Evolutionary conservation across 1,140 invertebrate species (phyloP).

Genomic region (Periplaneta americana): DNA sequence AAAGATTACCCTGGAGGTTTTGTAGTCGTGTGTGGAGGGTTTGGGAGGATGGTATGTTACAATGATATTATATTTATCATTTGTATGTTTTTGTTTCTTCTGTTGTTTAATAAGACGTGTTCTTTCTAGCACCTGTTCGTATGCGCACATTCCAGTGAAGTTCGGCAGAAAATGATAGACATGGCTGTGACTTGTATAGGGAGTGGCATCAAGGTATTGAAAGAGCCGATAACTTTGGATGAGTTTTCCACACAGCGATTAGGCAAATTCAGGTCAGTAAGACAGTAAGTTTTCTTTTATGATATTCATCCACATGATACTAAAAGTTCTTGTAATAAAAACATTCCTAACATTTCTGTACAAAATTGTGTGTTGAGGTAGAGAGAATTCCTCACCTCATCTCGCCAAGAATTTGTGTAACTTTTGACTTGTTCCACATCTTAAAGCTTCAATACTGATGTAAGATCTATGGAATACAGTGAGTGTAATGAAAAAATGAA

Average conservation of each 20-base stretch:
- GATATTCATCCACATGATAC: not conserved
- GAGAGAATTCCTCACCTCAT: too few species aligned
- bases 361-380: too few species aligned
- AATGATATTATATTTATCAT: not conserved
- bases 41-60: conserved; percentile 60
- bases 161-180: conserved; percentile 81
- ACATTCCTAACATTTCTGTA: too few species aligned
- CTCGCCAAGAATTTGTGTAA: too few species aligned
- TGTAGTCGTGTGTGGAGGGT: conserved; percentile 81
- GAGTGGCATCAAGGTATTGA: conserved; percentile 75
- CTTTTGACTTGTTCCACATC: too few species aligned
- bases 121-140: conserved; percentile 76
- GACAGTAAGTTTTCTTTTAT: conserved; percentile 8
- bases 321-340: too few species aligned
- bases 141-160: conserved; percentile 72
- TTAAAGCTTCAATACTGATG: too few species aligned
- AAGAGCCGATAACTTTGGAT: conserved; percentile 75
- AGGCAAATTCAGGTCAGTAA: conserved; percentile 78
- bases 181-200: conserved; percentile 72
- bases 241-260: conserved; percentile 81
- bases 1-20: conserved; percentile 73
- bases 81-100: not conserved
- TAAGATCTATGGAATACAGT: too few species aligned
- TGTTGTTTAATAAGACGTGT: not conserved
- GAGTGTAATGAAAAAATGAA: too few species aligned